These are phyloP conservation scores for Lithosia quadra DNA, from an alignment of 2,888 invertebrate species.

Conservation along the genomic window DNA sequence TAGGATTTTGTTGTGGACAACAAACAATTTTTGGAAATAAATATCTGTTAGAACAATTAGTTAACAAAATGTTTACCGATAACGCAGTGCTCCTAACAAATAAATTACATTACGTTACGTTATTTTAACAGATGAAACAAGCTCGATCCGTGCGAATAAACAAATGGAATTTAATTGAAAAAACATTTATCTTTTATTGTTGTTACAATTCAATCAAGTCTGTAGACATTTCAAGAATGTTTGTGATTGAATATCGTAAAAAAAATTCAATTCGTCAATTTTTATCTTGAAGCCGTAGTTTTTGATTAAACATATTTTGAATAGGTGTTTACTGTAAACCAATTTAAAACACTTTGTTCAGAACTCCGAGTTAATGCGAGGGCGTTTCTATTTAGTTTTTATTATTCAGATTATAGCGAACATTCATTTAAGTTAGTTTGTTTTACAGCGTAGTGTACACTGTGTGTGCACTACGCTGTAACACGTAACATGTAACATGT, in stretches of 20 bases:
- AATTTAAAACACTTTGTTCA: too few relatives aligned
- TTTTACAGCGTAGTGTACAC: too few relatives aligned
- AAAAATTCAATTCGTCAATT: slow-evolving; percentile 20
- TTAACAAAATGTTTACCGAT: slow-evolving; percentile 20
- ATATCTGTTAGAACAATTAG: slow-evolving; percentile 23
- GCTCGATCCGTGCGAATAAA: slow-evolving; percentile 59
- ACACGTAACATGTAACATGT: too few relatives aligned
- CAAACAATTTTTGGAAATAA: too few relatives aligned
- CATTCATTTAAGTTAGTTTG: too few relatives aligned
- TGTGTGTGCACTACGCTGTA: too few relatives aligned
- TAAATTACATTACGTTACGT: slow-evolving; percentile 57
- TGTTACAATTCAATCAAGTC: slow-evolving; percentile 53
- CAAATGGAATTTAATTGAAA: slow-evolving; percentile 70
- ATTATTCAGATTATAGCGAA: too few relatives aligned
- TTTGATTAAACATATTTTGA: too few relatives aligned
- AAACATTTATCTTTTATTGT: slow-evolving; percentile 58
- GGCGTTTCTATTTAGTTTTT: too few relatives aligned
- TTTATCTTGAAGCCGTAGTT: slow-evolving; percentile 7
- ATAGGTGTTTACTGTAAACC: too few relatives aligned
- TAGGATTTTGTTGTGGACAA: too few relatives aligned
- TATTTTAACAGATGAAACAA: slow-evolving; percentile 52
- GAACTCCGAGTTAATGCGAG: too few relatives aligned
- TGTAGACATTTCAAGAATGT: slow-evolving; percentile 40
- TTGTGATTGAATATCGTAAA: slow-evolving; percentile 15
- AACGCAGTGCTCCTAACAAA: slow-evolving; percentile 41